A percentile compares a stretch with the other conserved stretches of the same genome.
Evolutionary conservation across 2,888 invertebrate species (phyloP).

Genomic region (Mayetiola destructor): DNA sequence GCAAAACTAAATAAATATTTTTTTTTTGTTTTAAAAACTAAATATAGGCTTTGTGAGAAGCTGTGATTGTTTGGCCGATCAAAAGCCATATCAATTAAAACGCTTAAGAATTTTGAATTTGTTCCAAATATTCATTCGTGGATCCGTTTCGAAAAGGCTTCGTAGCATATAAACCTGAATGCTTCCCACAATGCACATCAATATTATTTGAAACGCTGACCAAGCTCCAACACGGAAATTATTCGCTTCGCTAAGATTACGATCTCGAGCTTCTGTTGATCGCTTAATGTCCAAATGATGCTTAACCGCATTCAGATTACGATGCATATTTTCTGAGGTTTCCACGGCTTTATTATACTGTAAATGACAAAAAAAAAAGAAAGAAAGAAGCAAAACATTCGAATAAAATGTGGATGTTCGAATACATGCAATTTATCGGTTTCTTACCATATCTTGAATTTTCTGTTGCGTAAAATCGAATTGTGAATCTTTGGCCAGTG

Average conservation of each 20-base stretch:
- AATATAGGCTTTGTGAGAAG: too few relatives aligned
- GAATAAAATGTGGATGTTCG: conserved; percentile 26
- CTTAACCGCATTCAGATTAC: conserved; percentile 44
- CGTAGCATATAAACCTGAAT: conserved; percentile 66
- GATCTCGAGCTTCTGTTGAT: conserved; percentile 64
- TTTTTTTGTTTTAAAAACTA: too few relatives aligned
- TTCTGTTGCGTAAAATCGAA: not conserved
- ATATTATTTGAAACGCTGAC: conserved; percentile 55
- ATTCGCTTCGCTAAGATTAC: conserved; percentile 67
- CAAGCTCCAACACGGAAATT: conserved; percentile 67
- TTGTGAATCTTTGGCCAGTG: conserved; percentile 29
- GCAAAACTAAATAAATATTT: too few relatives aligned
- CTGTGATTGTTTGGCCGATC: too few relatives aligned
- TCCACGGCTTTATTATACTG: conserved; percentile 47
- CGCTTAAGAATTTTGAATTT: conserved; percentile 22
- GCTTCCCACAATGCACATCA: conserved; percentile 58
- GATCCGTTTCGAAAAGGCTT: conserved; percentile 55
- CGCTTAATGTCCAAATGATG: conserved; percentile 43
- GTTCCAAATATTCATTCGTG: conserved; percentile 31
- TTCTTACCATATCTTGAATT: conserved; percentile 27
- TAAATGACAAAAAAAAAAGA: not conserved
- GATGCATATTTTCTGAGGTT: conserved; percentile 47
- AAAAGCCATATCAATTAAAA: too few relatives aligned
- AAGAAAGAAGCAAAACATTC: conserved; percentile 27
- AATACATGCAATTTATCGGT: conserved; percentile 39